Evolutionary conservation across 2,797 vertebrate genomes (phyloP).

Genomic region (Enteromius viviparus): DNA sequence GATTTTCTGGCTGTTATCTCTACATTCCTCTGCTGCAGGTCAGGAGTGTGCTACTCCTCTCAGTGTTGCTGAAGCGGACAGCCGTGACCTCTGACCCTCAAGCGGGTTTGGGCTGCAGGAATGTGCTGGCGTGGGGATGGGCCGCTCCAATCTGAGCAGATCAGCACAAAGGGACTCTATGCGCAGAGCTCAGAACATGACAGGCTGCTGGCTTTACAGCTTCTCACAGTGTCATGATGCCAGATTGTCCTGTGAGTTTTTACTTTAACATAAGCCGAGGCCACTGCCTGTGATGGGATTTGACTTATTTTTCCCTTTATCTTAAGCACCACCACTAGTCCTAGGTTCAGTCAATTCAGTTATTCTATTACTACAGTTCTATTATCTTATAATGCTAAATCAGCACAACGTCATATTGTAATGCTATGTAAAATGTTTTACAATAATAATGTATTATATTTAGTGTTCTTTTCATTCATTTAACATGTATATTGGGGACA

Average conservation of each 20-base stretch:
- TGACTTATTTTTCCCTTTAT: no score
- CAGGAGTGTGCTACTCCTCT: slow-evolving; percentile 65
- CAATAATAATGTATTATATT: no score
- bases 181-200: slow-evolving; percentile 25
- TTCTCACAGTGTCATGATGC: slow-evolving; percentile 8
- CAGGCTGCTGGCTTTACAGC: slow-evolving; percentile 15
- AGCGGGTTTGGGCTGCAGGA: slow-evolving; percentile 44
- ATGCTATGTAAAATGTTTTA: no score
- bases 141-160: slow-evolving; percentile 7
- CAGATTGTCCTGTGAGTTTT: background rate
- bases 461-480: no score
- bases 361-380: no score
- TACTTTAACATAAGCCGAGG: background rate
- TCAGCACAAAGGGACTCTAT: slow-evolving; percentile 46
- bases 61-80: slow-evolving; percentile 64
- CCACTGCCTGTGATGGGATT: no score
- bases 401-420: no score
- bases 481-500: no score
- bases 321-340: no score
- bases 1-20: slow-evolving; percentile 60
- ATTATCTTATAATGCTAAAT: no score
- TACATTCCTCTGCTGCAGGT: slow-evolving; percentile 71
- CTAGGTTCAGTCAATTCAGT: no score
- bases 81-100: slow-evolving; percentile 63
- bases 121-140: slow-evolving; percentile 46